Base-by-base conservation (phyloP, 1,140 invertebrate species). In the Asobara japonica region DNA sequence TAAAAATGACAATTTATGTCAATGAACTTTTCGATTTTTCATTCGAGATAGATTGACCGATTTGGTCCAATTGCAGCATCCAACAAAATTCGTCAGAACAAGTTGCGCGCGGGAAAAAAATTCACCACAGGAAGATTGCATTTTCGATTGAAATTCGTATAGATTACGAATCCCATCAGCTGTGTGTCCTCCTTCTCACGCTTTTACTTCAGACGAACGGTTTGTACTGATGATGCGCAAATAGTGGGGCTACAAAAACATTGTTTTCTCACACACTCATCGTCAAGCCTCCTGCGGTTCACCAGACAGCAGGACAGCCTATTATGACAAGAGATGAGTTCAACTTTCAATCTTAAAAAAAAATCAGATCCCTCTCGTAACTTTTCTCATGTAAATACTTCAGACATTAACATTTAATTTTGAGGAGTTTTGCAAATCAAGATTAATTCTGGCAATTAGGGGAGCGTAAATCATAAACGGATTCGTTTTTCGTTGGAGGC, bases 221-320 rank as follows among this genome's bases (percentile, higher is more conserved):
- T 16, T 20, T 22, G 22, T 8, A 27, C 13, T 16, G 33, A 62
- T 72, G 74, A 72, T 71, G 71, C 61, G 74, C 64, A 74, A 76
- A 74, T 76, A 18, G 51, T 25, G 22, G 51, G 22, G 51, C 11
- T 56, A 80, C 78, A 76, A 77, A 80, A 79, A 74, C 51, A 56
- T 56, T 56, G 51, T 56, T 56, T 56, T 56, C 51, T 56, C 51
- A 56, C 51, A 56, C 51, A 56, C 51, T 56, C 51, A 25, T 56
- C 51, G 51, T 56, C 3, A 27, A 56, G 51, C 22, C n/a, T 1
- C 51, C 51, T 56, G 51, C 51, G 51, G 51, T 56, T 56, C 22
- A 27, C 51, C 51, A 56, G 22, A 27, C 22, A 56, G 51, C 18
- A 56, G 51, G 51, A 56, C 51, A 56, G 51, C 22, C 41, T 45